These are phyloP conservation scores for Centruroides sculpturatus DNA, from an alignment of 1,140 invertebrate genomes.

Conservation along the genomic window DNA sequence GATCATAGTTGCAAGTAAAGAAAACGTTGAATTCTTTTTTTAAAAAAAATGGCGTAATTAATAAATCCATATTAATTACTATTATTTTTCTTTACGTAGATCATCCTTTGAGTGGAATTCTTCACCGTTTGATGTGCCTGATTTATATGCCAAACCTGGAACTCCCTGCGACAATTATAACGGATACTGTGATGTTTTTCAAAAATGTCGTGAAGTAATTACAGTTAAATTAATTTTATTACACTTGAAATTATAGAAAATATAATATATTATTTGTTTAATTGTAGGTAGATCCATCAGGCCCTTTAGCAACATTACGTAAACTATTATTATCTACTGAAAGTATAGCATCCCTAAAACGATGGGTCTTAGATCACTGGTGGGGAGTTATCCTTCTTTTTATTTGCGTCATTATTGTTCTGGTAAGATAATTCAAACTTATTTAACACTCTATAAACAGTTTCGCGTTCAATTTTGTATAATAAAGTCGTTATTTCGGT, in stretches of 20 bases:
- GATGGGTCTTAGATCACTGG: conserved; percentile 45
- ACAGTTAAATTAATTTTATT: background rate
- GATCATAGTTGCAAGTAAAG: conserved; percentile 50
- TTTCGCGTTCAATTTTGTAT: no score
- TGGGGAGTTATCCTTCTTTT: conserved; percentile 5
- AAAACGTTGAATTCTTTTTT: background rate
- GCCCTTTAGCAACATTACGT: conserved; percentile 77
- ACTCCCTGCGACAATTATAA: conserved; percentile 93
- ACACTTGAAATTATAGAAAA: background rate
- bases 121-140: conserved; percentile 72
- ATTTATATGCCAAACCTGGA: conserved; percentile 70
- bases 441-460: background rate
- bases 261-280: conserved; percentile 1
- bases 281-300: conserved; percentile 69
- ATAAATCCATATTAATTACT: background rate
- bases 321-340: conserved; percentile 76
- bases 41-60: background rate
- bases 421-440: background rate
- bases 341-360: conserved; percentile 64
- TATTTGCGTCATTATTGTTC: conserved; percentile 1
- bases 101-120: conserved; percentile 85
- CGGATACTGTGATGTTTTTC: conserved; percentile 98
- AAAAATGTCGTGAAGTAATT: conserved; percentile 86
- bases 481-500: no score
- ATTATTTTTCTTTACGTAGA: conserved; percentile 34